These are phyloP conservation scores for Drosophila prostipennis DNA, from an alignment of 2,888 invertebrate genomes.

Conservation along the genomic window DNA sequence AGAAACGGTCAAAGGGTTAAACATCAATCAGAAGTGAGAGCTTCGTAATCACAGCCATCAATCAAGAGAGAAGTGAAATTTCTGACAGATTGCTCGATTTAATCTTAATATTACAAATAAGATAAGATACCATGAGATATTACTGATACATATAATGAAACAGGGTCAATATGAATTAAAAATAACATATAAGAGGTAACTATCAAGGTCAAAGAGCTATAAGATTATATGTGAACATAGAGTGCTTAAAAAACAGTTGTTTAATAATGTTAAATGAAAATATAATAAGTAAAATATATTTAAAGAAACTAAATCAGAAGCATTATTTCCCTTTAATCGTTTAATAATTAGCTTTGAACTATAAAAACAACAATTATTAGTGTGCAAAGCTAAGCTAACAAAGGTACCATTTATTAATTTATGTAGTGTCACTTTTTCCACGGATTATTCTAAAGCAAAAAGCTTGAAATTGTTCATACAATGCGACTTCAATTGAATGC, in stretches of 20 bases:
- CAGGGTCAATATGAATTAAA: background rate
- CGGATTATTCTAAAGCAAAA: background rate
- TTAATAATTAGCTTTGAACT: no score
- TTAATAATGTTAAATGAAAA: no score
- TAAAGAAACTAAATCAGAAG: no score
- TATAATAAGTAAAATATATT: no score
- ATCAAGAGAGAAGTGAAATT: constrained; percentile 11
- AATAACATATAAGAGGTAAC: background rate
- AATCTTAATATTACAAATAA: constrained; percentile 11
- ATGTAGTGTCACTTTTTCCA: background rate
- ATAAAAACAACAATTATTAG: no score
- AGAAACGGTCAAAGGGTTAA: constrained; percentile 8
- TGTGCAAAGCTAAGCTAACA: no score
- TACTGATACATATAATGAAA: background rate
- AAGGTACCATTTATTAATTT: no score
- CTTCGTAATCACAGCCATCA: constrained; percentile 16
- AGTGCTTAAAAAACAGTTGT: no score
- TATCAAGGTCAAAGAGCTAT: background rate
- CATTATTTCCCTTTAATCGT: no score
- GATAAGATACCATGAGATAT: constrained; percentile 7
- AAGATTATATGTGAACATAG: no score
- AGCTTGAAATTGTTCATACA: constrained; percentile 11
- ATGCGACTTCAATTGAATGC: constrained; percentile 34
- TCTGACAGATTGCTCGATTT: constrained; percentile 10
- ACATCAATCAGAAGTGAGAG: constrained; percentile 11